Evolutionary conservation across 1,140 invertebrate genomes (phyloP).

Genomic region (Trissolcus basalis): DNA sequence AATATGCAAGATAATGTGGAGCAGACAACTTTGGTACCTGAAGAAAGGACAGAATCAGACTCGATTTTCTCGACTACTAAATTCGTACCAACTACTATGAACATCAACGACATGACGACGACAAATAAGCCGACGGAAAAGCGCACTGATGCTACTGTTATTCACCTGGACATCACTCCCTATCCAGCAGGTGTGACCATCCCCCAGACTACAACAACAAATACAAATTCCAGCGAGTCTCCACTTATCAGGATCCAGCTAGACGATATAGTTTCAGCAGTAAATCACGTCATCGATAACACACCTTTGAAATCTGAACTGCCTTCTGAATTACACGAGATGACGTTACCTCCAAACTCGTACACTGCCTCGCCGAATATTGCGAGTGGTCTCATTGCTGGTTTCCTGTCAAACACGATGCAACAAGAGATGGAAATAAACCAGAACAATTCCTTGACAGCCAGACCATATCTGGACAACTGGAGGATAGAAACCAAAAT

Average conservation of each 20-base stretch:
- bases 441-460: background rate
- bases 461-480: background rate
- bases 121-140: conserved; percentile 33
- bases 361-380: conserved; percentile 56
- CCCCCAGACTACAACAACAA: conserved; percentile 25
- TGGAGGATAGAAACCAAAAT: background rate
- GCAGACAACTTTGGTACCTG: conserved; percentile 3
- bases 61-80: background rate
- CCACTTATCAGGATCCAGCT: conserved; percentile 66
- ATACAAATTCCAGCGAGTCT: conserved; percentile 57
- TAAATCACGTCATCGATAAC: conserved; percentile 65
- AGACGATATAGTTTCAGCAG: conserved; percentile 60
- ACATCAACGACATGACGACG: background rate
- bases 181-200: conserved; percentile 24
- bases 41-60: conserved; percentile 5
- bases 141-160: conserved; percentile 57
- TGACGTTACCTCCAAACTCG: conserved; percentile 53
- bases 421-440: conserved; percentile 20
- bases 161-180: conserved; percentile 59
- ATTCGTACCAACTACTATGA: background rate
- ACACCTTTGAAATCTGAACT: conserved; percentile 28
- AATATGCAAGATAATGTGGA: background rate
- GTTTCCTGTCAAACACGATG: conserved; percentile 45
- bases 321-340: conserved; percentile 17
- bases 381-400: conserved; percentile 69